Evolutionary conservation across 2,888 invertebrate genomes (phyloP), one percentile per base, ranked within the genome.

Genomic region (Euspilapteryx auroguttella): DNA sequence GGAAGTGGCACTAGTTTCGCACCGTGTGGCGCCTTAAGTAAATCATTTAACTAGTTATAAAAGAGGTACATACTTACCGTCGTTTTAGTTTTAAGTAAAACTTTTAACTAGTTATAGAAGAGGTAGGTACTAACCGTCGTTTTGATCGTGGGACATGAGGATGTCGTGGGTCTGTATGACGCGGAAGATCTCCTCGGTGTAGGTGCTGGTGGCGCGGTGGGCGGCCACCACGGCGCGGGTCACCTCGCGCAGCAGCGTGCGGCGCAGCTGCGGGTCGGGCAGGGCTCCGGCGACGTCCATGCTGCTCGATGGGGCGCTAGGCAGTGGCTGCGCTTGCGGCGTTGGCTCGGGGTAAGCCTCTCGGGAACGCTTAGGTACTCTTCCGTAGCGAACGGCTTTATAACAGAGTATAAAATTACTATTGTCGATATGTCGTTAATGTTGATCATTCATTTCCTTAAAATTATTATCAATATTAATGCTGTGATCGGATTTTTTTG

Each of bases 321-420:
- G 10, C 24, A 14, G 4, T 13, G 27, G 20, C 27, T 20, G 17
- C 14, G 17, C 14, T 27, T 14, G 14, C 17, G 25, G 20, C 27
- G 31, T 38, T 86, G 81, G 36, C 28, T 37, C 40, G 28, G 36
- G 40, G 7, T 41, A 35, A 2, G 44, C 35, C 62, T 94, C 94
- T 44, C 94, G 82, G 34, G 93, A 86, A 45, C 94, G 81, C 69
- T 96, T 97, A 37, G 97, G 96, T 44, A 95, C 95, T 39, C 96
- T 83, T 41, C 97, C 96, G 80, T 97, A 97, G 55, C 96, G 82
- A 38, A 96, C 96, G 54, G 95, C 94, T 94, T 78, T 24, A 69
- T 68, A 39, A 46, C 39, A 34, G 47, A 32, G 28, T 21, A 25
- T 22, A n/a, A 12, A 7, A 14, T 11, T 9, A 17, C 2, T 17